Evolutionary conservation across 2,888 invertebrate genomes (phyloP).

Genomic region (Zeuzera pyrina): DNA sequence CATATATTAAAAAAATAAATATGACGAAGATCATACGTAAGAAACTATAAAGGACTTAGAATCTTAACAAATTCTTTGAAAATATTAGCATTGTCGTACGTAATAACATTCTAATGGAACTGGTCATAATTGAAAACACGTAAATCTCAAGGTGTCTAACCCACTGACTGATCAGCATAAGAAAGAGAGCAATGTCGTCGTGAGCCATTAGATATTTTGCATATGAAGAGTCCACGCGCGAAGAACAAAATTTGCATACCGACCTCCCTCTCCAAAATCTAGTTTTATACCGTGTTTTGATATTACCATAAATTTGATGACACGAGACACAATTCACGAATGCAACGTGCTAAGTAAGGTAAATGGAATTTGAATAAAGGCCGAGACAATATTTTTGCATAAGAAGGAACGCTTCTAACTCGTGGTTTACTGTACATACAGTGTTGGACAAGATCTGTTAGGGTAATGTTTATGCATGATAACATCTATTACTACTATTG

Average conservation of each 20-base stretch:
- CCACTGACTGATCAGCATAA: slow-evolving; percentile 36
- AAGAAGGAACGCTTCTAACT: slow-evolving; percentile 59
- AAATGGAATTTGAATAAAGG: slow-evolving; percentile 61
- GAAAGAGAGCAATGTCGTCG: slow-evolving; percentile 36
- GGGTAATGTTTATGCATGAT: too few species aligned
- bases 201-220: slow-evolving; percentile 52
- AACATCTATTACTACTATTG: too few species aligned
- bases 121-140: slow-evolving; percentile 25
- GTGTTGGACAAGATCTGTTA: slow-evolving; percentile 25
- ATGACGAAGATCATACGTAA: too few species aligned
- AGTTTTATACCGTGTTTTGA: slow-evolving; percentile 40
- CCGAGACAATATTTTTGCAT: slow-evolving; percentile 68
- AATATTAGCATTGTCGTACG: neutral
- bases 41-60: too few species aligned
- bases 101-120: slow-evolving; percentile 6
- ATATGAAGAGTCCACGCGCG: slow-evolving; percentile 68
- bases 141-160: slow-evolving; percentile 23
- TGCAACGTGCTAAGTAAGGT: slow-evolving; percentile 49
- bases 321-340: slow-evolving; percentile 48
- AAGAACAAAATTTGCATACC: slow-evolving; percentile 64
- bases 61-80: too few species aligned
- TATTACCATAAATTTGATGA: slow-evolving; percentile 32
- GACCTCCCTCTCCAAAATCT: slow-evolving; percentile 46
- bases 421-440: slow-evolving; percentile 32
- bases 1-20: too few species aligned